Evolutionary conservation across 2,797 vertebrate genomes (phyloP).

Genomic region (Darevskia mixta): DNA sequence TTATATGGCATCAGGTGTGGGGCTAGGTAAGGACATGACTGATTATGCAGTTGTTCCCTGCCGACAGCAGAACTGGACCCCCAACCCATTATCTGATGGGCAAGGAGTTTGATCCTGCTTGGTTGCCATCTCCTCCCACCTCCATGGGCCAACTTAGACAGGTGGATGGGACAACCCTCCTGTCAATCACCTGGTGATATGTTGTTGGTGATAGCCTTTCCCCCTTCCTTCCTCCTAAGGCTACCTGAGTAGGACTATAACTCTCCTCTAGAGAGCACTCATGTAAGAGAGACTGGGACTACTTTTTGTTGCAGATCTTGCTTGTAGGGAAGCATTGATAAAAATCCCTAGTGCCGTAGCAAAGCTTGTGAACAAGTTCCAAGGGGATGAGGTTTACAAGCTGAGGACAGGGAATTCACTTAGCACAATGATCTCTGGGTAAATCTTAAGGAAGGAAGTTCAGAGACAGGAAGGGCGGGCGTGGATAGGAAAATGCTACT

Average conservation of each 20-base stretch:
- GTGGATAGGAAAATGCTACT: slow-evolving; percentile 90
- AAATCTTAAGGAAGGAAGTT: slow-evolving; percentile 92
- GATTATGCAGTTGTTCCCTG: too few species aligned
- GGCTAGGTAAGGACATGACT: too few species aligned
- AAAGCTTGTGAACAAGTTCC: neutral
- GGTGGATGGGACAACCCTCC: too few species aligned
- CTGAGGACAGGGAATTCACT: slow-evolving; percentile 66
- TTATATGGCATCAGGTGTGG: too few species aligned
- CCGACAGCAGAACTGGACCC: too few species aligned
- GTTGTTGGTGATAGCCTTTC: too few species aligned
- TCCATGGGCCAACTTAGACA: too few species aligned
- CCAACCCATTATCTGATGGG: too few species aligned
- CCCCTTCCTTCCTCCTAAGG: neutral
- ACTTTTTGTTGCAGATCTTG: neutral
- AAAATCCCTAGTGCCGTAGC: neutral
- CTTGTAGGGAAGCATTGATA: neutral
- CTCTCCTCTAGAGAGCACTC: neutral
- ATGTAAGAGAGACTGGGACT: neutral
- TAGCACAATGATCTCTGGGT: slow-evolving; percentile 91
- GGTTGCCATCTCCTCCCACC: too few species aligned
- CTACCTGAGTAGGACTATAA: neutral
- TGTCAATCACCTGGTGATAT: too few species aligned
- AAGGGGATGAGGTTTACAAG: slow-evolving; percentile 50
- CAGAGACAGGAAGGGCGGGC: slow-evolving; percentile 92
- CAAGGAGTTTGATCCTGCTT: too few species aligned